phyloP scores from a whole-genome alignment of 2,113 vertebrate species.

The Cephalopterus ornatus region DNA sequence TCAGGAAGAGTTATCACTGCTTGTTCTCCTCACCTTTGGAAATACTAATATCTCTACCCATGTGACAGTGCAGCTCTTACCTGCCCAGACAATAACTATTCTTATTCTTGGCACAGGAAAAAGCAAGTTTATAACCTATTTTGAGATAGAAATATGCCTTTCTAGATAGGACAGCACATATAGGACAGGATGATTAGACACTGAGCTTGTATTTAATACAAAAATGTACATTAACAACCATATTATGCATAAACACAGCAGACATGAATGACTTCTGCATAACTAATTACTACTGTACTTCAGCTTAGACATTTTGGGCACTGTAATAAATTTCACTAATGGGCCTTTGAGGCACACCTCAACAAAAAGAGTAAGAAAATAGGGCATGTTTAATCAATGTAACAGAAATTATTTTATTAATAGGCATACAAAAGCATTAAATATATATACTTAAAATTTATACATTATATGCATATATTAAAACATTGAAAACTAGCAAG shows the following conservation, averaged over 20 bases:
- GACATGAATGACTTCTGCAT: not conserved
- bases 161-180: not conserved
- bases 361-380: not conserved
- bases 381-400: not conserved
- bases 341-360: not conserved
- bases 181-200: not conserved
- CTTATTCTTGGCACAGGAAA: not conserved
- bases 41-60: not conserved
- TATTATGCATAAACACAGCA: not conserved
- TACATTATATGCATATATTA: not conserved
- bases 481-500: not conserved
- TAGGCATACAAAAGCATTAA: not conserved
- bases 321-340: not conserved
- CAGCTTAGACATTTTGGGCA: not conserved
- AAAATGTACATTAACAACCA: not conserved
- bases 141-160: not conserved
- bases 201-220: not conserved
- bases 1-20: not conserved
- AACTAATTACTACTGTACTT: not conserved
- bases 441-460: not conserved
- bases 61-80: not conserved
- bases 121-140: not conserved
- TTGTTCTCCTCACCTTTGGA: not conserved
- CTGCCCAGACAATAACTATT: not conserved
- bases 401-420: not conserved